Conservation (phyloP, 2,113 vertebrate species). For the Tetrax tetrax region DNA sequence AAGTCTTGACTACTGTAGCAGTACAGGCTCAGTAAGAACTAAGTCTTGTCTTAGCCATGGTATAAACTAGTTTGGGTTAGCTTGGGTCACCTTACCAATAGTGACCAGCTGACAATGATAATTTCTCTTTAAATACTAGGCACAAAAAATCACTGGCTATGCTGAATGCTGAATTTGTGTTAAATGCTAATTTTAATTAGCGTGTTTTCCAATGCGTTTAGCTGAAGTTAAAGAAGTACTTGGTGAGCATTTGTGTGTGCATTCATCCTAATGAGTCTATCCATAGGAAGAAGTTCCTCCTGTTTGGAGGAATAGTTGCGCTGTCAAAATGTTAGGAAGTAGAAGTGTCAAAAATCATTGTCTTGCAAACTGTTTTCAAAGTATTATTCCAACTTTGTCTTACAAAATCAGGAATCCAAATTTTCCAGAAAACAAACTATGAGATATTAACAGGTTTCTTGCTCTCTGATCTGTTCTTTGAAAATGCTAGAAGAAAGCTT, state of each 20-base stretch:
- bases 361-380: not conserved
- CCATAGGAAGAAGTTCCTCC: not conserved
- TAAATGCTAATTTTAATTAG: not conserved
- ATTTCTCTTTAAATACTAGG: not conserved
- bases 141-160: not conserved
- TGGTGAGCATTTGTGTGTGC: not conserved
- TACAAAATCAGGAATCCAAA: not conserved
- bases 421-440: not conserved
- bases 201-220: not conserved
- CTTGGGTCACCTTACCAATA: not conserved
- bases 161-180: not conserved
- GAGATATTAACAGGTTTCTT: not conserved
- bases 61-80: not conserved
- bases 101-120: not conserved
- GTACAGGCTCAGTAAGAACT: not conserved
- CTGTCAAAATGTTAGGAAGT: not conserved
- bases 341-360: not conserved
- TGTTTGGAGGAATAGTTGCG: not conserved
- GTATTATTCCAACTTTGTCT: not conserved
- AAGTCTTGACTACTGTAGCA: not conserved
- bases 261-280: not conserved
- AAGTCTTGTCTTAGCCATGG: not conserved
- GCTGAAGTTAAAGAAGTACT: not conserved
- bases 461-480: not conserved
- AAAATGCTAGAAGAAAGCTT: not conserved